Evolutionary conservation across 2,113 vertebrate species (phyloP).

Genomic region (Hemicordylus capensis): DNA sequence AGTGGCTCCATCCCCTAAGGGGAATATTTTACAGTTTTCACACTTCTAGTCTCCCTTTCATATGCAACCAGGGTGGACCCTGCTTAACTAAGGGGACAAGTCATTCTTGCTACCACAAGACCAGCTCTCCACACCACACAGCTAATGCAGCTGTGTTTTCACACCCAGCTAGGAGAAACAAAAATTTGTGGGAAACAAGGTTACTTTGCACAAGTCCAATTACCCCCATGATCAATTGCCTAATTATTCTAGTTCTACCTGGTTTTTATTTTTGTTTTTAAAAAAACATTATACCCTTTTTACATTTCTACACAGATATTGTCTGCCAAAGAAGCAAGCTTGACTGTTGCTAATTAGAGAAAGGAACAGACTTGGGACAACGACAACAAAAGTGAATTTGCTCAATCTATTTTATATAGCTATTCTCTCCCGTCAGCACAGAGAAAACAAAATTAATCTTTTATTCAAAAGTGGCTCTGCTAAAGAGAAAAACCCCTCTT

Average conservation of each 20-base stretch:
- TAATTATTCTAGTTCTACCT: constrained; percentile 64
- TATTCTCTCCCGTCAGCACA: constrained; percentile 33
- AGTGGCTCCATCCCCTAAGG: too few species aligned
- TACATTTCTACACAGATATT: constrained; percentile 56
- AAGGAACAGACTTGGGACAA: constrained; percentile 54
- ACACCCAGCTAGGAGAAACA: constrained; percentile 51
- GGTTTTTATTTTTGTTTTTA: constrained; percentile 29
- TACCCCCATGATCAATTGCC: constrained; percentile 66
- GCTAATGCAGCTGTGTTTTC: constrained; percentile 50
- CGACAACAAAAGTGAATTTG: constrained; percentile 50
- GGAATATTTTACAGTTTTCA: too few species aligned
- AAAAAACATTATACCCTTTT: constrained; percentile 46
- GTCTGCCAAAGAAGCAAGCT: constrained; percentile 58
- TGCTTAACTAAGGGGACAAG: too few species aligned
- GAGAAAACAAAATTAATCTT: constrained; percentile 51
- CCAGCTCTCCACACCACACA: too few species aligned
- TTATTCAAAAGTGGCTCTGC: constrained; percentile 63
- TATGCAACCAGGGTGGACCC: too few species aligned
- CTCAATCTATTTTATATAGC: constrained; percentile 51
- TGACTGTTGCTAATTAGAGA: constrained; percentile 69
- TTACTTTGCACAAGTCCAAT: constrained; percentile 62
- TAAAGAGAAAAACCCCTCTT: constrained; percentile 16
- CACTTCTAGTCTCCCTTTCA: too few species aligned
- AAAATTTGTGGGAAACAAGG: constrained; percentile 60
- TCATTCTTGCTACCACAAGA: too few species aligned